Base-by-base conservation (phyloP, 2,113 vertebrate genomes). In the Sciurus niger region DNA sequence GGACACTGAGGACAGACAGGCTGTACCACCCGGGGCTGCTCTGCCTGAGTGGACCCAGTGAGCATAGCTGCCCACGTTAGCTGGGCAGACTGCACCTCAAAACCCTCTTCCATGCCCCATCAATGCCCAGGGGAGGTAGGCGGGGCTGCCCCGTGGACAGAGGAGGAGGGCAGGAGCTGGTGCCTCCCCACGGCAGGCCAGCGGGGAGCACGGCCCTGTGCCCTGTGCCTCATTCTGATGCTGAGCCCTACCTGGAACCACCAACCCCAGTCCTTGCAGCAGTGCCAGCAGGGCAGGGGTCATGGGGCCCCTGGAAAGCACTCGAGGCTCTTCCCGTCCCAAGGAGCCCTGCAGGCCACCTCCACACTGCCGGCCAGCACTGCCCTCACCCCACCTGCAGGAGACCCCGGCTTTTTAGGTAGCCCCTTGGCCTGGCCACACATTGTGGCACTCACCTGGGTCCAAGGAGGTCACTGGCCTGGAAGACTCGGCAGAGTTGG, bases 241-340 rank as follows among this genome's bases (percentile, higher is more conserved):
- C 85, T 8, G 8, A 34, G 58, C 8, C 13, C 83, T 12, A 1
- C 2, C 0, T 0, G 0, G 43, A 58, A 51, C 24, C 40, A 2
- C 30, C 8, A 2, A 9, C 34, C 28, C 0, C 32, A 4, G 14
- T 37, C 68, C 70, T 16, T 4, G 20, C 8, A 40, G n/a, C 74
- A 37, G 8, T 6, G 32, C 30, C 32, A 18, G 13, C 25, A 68
- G 28, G 18, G 1, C 7, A 10, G 65, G 37, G 74, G 30, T 2
- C 10, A 17, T 24, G 12, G 28, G n/a, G 11, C 46, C 70, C 25
- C 58, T 8, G 48, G 90, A 85, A 89, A 34, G n/a, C 10, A 6
- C 90, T 72, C 65, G 67, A 65, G 55, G 8, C 5, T 58, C 20
- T 40, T 58, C 48, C 14, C 6, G 28, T 34, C 28, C 4, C 0